Evolutionary conservation across 2,888 invertebrate genomes (phyloP).

Genomic region (Pharmacophagus antenor): DNA sequence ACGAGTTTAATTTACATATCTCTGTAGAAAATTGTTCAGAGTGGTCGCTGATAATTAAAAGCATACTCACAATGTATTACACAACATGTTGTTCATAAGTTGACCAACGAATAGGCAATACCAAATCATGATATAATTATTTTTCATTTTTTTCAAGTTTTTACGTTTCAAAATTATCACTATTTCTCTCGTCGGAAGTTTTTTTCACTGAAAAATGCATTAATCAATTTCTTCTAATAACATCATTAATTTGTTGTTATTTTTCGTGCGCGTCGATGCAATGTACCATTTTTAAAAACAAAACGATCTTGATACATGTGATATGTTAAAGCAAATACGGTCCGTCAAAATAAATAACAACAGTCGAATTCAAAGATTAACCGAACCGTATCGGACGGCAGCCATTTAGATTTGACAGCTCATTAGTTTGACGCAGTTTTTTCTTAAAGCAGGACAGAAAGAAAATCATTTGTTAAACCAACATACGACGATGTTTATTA

Average conservation of each 20-base stretch:
- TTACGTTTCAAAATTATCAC: too few relatives aligned
- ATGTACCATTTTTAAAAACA: conserved; percentile 8
- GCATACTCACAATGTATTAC: too few relatives aligned
- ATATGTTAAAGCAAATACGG: conserved; percentile 15
- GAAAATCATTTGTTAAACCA: not conserved
- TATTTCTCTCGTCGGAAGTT: too few relatives aligned
- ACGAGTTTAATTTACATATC: too few relatives aligned
- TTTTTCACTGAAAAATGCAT: not conserved
- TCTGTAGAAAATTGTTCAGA: too few relatives aligned
- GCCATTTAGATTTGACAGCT: conserved; percentile 27
- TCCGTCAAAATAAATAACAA: conserved; percentile 29
- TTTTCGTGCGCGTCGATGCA: not conserved
- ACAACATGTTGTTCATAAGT: too few relatives aligned
- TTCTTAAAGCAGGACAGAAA: conserved; percentile 15
- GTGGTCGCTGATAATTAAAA: too few relatives aligned
- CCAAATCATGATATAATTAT: too few relatives aligned
- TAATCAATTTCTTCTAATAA: not conserved
- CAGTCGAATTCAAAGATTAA: conserved; percentile 24
- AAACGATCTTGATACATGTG: conserved; percentile 18
- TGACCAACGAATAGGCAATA: too few relatives aligned
- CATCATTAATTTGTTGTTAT: not conserved
- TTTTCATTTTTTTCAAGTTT: too few relatives aligned
- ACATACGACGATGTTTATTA: conserved; percentile 6
- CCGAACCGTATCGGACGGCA: conserved; percentile 18
- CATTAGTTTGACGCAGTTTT: conserved; percentile 26